Percentiles rank a stretch among this genome's conserved stretches.
Evolutionary conservation across 1,140 invertebrate genomes (phyloP).

Genomic region (Halictus rubicundus): DNA sequence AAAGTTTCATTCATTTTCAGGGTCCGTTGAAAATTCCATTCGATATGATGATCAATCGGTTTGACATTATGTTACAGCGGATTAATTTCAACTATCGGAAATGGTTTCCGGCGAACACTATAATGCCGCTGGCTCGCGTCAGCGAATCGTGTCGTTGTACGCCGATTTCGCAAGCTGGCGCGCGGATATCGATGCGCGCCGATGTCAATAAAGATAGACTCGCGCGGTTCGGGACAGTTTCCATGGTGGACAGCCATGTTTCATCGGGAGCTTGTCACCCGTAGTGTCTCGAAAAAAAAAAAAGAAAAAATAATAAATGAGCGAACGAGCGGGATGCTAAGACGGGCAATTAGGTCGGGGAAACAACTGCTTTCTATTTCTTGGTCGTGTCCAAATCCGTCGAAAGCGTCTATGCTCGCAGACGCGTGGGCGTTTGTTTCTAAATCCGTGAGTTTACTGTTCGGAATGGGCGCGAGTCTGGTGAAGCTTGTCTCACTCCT

Average conservation of each 20-base stretch:
- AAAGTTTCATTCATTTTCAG: no score
- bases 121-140: no score
- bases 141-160: no score
- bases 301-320: no score
- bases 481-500: neutral
- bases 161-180: no score
- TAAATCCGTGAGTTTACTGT: neutral
- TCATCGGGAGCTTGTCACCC: neutral
- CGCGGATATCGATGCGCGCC: neutral
- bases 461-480: neutral
- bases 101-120: no score
- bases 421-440: constrained; percentile 18
- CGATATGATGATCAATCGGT: no score
- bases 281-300: constrained; percentile 20
- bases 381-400: constrained; percentile 33
- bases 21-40: no score
- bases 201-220: neutral
- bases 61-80: no score
- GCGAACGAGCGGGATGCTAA: constrained; percentile 38
- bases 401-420: constrained; percentile 3
- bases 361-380: constrained; percentile 58
- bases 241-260: neutral
- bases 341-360: constrained; percentile 53
- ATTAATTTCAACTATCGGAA: no score
- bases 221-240: neutral